Conservation (phyloP, 1,140 invertebrate species). For the Drosophila sp. region DNA sequence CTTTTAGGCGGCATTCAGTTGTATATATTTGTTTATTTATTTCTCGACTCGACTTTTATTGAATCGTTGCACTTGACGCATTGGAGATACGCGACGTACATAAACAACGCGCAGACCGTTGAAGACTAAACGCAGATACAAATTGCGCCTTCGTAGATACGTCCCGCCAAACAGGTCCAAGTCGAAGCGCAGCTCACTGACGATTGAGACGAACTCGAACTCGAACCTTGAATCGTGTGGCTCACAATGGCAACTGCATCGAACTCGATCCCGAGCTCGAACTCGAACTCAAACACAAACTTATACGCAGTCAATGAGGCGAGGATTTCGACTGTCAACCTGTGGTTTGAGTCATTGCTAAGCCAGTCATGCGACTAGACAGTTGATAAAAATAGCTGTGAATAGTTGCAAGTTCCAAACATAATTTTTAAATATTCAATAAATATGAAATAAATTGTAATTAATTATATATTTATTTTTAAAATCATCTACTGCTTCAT, state of each 20-base stretch:
- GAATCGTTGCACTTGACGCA: constrained; percentile 24
- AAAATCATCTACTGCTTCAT: not conserved
- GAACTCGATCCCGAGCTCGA: constrained; percentile 26
- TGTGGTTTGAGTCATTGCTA: constrained; percentile 53
- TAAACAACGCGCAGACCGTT: constrained; percentile 63
- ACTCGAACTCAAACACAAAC: constrained; percentile 31
- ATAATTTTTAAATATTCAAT: not conserved
- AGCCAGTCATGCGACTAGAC: not conserved
- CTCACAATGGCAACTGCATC: not conserved
- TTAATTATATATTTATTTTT: not conserved
- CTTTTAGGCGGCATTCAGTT: constrained; percentile 13
- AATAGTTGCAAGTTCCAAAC: not conserved
- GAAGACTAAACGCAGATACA: constrained; percentile 62
- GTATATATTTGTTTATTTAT: constrained; percentile 19
- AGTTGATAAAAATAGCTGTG: not conserved
- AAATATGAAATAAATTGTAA: not conserved
- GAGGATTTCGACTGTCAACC: not conserved
- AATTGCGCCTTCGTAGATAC: constrained; percentile 5
- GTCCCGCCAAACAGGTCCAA: constrained; percentile 30
- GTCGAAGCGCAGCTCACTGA: constrained; percentile 57
- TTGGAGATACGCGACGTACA: constrained; percentile 46
- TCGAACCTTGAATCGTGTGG: constrained; percentile 34
- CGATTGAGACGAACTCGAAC: constrained; percentile 43
- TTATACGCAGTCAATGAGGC: constrained; percentile 37
- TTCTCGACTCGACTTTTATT: constrained; percentile 24